A percentile compares a stretch with the other conserved stretches of the same genome.
These are phyloP conservation scores for Egretta garzetta DNA, from an alignment of 2,113 vertebrate genomes.

Conservation along the genomic window DNA sequence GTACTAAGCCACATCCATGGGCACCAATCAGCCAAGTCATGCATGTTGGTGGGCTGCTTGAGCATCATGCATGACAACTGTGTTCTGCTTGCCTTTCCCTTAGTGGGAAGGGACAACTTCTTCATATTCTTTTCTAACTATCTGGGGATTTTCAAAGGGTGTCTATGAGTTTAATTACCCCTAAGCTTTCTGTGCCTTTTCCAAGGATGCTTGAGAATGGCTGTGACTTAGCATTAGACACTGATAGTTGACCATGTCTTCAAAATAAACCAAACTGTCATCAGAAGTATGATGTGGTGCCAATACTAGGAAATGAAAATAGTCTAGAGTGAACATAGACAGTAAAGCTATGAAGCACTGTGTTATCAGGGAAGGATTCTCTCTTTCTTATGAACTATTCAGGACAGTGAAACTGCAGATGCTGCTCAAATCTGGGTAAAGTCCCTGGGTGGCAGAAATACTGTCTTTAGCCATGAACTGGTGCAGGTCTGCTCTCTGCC, in stretches of 20 bases:
- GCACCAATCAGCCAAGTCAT: not conserved
- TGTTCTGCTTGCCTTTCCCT: not conserved
- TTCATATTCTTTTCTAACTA: not conserved
- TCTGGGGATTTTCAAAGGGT: not conserved
- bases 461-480: not conserved
- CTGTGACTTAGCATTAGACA: not conserved
- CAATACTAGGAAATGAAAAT: not conserved
- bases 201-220: not conserved
- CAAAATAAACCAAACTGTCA: not conserved
- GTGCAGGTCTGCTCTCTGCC: not conserved
- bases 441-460: not conserved
- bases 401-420: not conserved
- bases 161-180: not conserved
- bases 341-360: not conserved
- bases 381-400: not conserved
- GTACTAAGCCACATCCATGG: not conserved
- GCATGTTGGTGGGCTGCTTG: not conserved
- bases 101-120: not conserved
- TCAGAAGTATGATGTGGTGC: fast-evolving
- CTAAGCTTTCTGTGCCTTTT: not conserved
- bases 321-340: not conserved
- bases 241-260: not conserved
- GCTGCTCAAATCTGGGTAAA: not conserved
- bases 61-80: fast-evolving
- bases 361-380: not conserved